Evolutionary conservation across 2,888 invertebrate species (phyloP).

Genomic region (Orgyia antiqua): DNA sequence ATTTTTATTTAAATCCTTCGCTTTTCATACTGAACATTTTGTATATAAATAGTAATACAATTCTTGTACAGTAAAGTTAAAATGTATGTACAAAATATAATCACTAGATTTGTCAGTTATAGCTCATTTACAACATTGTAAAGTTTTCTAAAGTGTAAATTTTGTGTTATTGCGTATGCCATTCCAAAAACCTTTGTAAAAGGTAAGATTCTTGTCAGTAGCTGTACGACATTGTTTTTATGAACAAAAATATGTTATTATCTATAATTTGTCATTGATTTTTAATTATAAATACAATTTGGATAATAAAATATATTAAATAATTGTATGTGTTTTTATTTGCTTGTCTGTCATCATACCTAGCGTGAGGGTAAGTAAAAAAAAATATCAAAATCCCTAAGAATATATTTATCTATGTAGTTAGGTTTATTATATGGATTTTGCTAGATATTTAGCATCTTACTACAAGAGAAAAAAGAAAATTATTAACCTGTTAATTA

Average conservation of each 20-base stretch:
- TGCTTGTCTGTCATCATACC: background rate
- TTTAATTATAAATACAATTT: conserved; percentile 70
- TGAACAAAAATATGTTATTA: conserved; percentile 39
- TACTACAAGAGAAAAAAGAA: too few species aligned
- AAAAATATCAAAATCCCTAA: too few species aligned
- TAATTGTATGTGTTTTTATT: conserved; percentile 23
- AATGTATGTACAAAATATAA: too few species aligned
- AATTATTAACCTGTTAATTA: too few species aligned
- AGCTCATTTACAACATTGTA: conserved; percentile 16
- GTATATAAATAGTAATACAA: too few species aligned
- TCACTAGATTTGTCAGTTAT: too few species aligned
- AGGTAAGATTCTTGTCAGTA: conserved; percentile 76
- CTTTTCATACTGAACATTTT: too few species aligned
- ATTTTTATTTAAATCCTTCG: too few species aligned
- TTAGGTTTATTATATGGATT: too few species aligned
- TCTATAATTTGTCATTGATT: conserved; percentile 53
- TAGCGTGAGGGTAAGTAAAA: background rate
- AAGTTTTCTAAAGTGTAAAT: conserved; percentile 26
- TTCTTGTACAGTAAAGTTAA: too few species aligned
- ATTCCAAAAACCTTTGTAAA: conserved; percentile 73
- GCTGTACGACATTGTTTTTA: conserved; percentile 58
- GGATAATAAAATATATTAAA: conserved; percentile 61
- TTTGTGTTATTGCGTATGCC: conserved; percentile 56
- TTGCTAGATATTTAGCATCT: too few species aligned
- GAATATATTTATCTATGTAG: too few species aligned